A percentile compares a stretch with the other conserved stretches of the same genome.
phyloP scores from a whole-genome alignment of 2,888 invertebrate species.

The Parnassius smintheus region DNA sequence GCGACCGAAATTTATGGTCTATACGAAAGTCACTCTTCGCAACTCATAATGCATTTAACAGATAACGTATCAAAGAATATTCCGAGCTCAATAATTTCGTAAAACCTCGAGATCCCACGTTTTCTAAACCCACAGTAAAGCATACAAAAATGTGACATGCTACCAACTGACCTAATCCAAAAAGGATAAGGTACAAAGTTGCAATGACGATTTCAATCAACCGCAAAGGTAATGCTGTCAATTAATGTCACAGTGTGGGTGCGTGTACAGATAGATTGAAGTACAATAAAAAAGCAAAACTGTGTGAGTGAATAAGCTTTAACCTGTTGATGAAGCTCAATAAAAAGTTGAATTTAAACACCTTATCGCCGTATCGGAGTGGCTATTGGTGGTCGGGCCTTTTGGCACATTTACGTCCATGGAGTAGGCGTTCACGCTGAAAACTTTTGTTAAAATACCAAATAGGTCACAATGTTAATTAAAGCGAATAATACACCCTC shows the following conservation, averaged over 20 bases:
- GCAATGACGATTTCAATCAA: neutral
- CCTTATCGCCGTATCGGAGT: slow-evolving; percentile 57
- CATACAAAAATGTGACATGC: slow-evolving; percentile 1
- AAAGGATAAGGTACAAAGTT: neutral
- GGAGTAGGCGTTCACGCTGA: slow-evolving; percentile 34
- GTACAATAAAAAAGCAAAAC: slow-evolving; percentile 42
- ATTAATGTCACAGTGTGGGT: slow-evolving; percentile 31
- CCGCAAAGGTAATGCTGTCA: slow-evolving; percentile 18
- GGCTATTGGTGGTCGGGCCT: slow-evolving; percentile 55
- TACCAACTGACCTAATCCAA: slow-evolving; percentile 8
- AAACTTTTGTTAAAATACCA: slow-evolving; percentile 13
- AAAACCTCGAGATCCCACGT: slow-evolving; percentile 12
- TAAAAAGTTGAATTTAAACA: slow-evolving; percentile 74
- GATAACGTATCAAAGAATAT: slow-evolving; percentile 44
- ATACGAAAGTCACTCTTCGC: slow-evolving; percentile 33
- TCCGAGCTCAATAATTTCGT: slow-evolving; percentile 21
- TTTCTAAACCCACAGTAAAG: neutral
- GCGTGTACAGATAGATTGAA: slow-evolving; percentile 37
- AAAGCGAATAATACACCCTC: slow-evolving; percentile 3
- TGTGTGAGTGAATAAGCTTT: slow-evolving; percentile 63
- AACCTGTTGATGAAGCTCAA: slow-evolving; percentile 59
- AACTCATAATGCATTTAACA: slow-evolving; percentile 34
- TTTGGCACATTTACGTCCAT: slow-evolving; percentile 33
- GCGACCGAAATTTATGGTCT: slow-evolving; percentile 31
- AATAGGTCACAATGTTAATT: slow-evolving; percentile 13